Conservation (phyloP, 2,888 invertebrate species). For the Drosophila anomalipes region DNA sequence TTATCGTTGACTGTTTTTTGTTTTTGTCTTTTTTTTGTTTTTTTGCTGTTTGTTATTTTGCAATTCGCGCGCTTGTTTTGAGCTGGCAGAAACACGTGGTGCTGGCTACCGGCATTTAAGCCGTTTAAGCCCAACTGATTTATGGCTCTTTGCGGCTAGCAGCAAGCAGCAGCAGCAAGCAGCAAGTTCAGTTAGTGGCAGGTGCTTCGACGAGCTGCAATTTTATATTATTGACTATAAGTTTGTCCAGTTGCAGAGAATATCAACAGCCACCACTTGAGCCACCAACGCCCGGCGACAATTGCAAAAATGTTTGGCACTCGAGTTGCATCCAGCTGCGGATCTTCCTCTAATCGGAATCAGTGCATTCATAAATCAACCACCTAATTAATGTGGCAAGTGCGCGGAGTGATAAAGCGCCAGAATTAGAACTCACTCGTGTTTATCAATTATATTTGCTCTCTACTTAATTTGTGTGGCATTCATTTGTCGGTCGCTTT, state of each 20-base stretch:
- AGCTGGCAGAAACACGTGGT: slow-evolving; percentile 37
- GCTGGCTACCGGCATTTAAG: slow-evolving; percentile 73
- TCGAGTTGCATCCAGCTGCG: background rate
- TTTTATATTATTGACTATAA: background rate
- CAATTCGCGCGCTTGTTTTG: slow-evolving; percentile 69
- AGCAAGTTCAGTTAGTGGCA: slow-evolving; percentile 27
- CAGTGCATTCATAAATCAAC: slow-evolving; percentile 79
- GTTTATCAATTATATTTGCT: slow-evolving; percentile 76
- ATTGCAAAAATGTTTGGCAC: slow-evolving; percentile 7
- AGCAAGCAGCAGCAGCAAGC: slow-evolving; percentile 14
- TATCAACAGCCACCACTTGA: slow-evolving; percentile 25
- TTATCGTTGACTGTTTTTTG: slow-evolving; percentile 42
- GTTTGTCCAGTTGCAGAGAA: background rate
- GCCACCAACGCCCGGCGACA: slow-evolving; percentile 27
- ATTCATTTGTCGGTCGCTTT: slow-evolving; percentile 48
- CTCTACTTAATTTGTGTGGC: slow-evolving; percentile 67
- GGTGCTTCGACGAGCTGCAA: slow-evolving; percentile 37
- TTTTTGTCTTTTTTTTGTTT: background rate
- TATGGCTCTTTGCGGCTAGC: slow-evolving; percentile 41
- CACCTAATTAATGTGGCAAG: slow-evolving; percentile 82
- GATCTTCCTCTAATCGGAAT: slow-evolving; percentile 47
- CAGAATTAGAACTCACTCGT: slow-evolving; percentile 71
- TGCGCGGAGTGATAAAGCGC: slow-evolving; percentile 57
- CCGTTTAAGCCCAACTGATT: slow-evolving; percentile 69
- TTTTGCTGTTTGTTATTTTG: slow-evolving; percentile 22